A percentile compares a stretch with the other conserved stretches of the same genome.
These are phyloP conservation scores for Noctuana brunneofusca DNA, from an alignment of 2,888 invertebrate species.

Conservation along the genomic window DNA sequence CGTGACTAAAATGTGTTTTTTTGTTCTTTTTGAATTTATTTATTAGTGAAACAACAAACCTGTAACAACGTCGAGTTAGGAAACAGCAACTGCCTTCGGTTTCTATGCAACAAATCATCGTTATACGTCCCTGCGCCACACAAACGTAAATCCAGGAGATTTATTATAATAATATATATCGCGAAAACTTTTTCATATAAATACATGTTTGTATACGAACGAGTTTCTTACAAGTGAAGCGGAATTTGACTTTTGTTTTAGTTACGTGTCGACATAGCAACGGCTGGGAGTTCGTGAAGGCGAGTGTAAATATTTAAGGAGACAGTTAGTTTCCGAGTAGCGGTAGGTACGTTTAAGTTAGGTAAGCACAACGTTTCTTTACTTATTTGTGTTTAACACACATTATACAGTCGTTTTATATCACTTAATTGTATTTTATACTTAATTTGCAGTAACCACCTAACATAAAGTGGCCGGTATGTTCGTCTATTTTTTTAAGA, in stretches of 20 bases:
- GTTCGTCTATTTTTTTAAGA: not conserved
- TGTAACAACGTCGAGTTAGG: slow-evolving; percentile 65
- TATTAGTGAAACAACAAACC: slow-evolving; percentile 50
- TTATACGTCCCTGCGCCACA: slow-evolving; percentile 38
- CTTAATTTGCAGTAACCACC: no score
- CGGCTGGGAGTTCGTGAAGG: not conserved
- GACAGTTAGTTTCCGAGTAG: not conserved
- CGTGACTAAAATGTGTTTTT: no score
- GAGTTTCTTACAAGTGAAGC: slow-evolving; percentile 36
- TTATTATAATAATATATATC: slow-evolving; percentile 41
- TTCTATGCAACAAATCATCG: slow-evolving; percentile 50
- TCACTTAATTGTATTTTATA: no score
- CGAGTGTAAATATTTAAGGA: slow-evolving; percentile 19
- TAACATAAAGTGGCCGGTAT: no score
- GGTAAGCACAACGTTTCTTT: slow-evolving; percentile 1
- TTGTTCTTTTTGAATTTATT: no score
- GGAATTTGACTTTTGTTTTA: slow-evolving; percentile 23
- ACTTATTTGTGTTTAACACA: not conserved
- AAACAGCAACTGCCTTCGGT: slow-evolving; percentile 60
- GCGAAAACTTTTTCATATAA: slow-evolving; percentile 32
- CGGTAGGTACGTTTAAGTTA: not conserved
- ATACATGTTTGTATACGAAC: slow-evolving; percentile 39
- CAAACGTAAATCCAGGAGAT: slow-evolving; percentile 32
- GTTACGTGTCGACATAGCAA: slow-evolving; percentile 37
- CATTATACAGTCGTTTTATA: no score